These are phyloP conservation scores for Chironomus tepperi DNA, from an alignment of 1,140 invertebrate genomes.

Conservation along the genomic window DNA sequence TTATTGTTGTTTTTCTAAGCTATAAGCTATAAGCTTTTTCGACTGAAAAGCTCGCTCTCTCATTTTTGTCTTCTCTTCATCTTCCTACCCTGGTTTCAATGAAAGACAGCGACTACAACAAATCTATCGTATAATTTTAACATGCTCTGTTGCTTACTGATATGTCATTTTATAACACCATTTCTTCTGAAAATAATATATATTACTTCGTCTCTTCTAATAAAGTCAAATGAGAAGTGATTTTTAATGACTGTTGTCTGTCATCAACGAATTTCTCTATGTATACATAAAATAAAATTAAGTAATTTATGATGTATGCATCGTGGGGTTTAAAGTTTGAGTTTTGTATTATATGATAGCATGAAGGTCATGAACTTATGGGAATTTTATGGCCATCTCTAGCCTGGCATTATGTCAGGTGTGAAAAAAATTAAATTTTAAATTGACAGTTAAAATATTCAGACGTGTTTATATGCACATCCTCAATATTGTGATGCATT, in stretches of 20 bases:
- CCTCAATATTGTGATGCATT: no score
- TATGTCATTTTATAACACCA: constrained; percentile 22
- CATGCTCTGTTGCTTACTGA: neutral
- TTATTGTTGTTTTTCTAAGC: neutral
- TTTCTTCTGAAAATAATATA: neutral
- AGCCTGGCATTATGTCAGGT: no score
- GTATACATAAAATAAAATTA: neutral
- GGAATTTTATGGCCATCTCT: no score
- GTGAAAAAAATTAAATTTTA: no score
- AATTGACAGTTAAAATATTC: no score
- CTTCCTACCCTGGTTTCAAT: neutral
- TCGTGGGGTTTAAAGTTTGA: no score
- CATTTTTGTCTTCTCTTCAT: neutral
- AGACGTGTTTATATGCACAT: no score
- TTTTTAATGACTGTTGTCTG: neutral
- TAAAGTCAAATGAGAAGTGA: neutral
- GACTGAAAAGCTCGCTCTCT: neutral
- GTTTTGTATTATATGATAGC: no score
- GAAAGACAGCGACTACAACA: neutral
- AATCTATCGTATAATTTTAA: neutral
- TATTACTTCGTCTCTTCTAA: neutral
- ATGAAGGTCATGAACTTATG: no score
- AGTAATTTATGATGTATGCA: neutral
- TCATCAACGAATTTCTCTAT: neutral
- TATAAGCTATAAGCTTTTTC: neutral